These are phyloP conservation scores for Amaurobius ferox DNA, from an alignment of 2,888 invertebrate genomes.

Conservation along the genomic window DNA sequence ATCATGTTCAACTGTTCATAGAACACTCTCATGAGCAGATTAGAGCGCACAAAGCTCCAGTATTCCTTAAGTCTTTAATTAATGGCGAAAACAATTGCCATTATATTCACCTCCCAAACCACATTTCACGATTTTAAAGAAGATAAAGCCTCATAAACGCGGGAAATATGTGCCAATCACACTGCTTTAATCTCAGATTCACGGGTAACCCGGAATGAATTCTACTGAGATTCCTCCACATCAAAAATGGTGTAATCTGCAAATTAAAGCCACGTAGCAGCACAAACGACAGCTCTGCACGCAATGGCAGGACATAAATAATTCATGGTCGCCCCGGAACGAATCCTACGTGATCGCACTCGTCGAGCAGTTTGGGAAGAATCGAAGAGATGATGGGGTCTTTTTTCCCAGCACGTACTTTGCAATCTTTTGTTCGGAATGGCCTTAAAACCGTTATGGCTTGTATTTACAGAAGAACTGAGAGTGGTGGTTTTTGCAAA, in stretches of 20 bases:
- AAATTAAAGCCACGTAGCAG: constrained; percentile 55
- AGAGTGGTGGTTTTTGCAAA: constrained; percentile 14
- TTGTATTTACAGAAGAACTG: not conserved
- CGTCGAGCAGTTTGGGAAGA: constrained; percentile 5
- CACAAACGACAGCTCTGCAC: constrained; percentile 27
- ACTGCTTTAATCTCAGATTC: constrained; percentile 1
- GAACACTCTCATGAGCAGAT: too few relatives aligned
- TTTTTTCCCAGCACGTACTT: constrained; percentile 47
- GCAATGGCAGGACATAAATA: constrained; percentile 56
- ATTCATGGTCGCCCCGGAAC: constrained; percentile 48
- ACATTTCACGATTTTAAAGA: not conserved
- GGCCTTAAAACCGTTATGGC: constrained; percentile 4
- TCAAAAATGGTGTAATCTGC: constrained; percentile 48
- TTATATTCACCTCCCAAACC: not conserved
- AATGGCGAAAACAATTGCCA: not conserved
- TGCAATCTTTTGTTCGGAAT: constrained; percentile 55
- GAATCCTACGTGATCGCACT: constrained; percentile 58
- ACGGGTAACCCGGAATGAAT: constrained; percentile 4
- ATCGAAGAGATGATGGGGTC: not conserved
- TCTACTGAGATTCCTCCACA: not conserved
- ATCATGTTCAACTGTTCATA: too few relatives aligned
- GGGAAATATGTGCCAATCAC: constrained; percentile 14
- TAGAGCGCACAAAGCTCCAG: too few relatives aligned
- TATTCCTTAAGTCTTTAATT: not conserved
- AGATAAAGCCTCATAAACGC: not conserved